Evolutionary conservation across 1,140 invertebrate species (phyloP), one percentile per base, ranked within the genome.

Genomic region (Aphaenogaster floridana): DNA sequence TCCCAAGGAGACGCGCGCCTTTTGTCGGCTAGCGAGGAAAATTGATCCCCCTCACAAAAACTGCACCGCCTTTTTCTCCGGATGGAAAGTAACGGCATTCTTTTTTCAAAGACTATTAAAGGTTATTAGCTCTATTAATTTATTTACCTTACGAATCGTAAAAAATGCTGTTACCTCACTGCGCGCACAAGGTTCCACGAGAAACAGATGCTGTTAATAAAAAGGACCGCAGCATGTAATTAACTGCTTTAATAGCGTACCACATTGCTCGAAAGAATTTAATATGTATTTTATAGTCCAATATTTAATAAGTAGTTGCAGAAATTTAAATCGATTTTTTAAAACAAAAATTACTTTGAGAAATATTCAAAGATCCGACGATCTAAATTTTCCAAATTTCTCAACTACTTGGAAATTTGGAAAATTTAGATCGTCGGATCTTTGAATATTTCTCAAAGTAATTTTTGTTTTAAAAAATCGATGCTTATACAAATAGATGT

Each of bases 71-170:
- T 52, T 63, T 85, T 28, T n/a, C 11, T 39, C 36, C 34, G n/a
- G 21, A 28, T n/a, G 21, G 13, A 36, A n/a, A 63, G 11, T 52
- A 69, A 74, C 21, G n/a, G 39, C 13, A 36, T 13, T 64, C 54
- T 76, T 68, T 21, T 52, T 80, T 36, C 9, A 13, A 28, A 45
- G 15, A 8, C 17, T 15, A 28, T 28, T 28, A 28, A 28, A 28
- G 48, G 3, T 50, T 80, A 68, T 80, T 39, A 68, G 34, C 17
- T 21, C 57, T 17, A 68, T 66, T 50, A 68, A 54, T 80, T 39
- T 39, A 69, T 69, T 80, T 42, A 66, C 8, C 17, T 52, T 54
- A 13, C 13, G 15, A 80, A 52, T 79, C 34, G 28, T 39, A 52
- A 52, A 17, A 66, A 48, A 21, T 17, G 17, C 59, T 66, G 5